phyloP scores from a whole-genome alignment of 2,888 invertebrate species.

The Zonitis immaculata region DNA sequence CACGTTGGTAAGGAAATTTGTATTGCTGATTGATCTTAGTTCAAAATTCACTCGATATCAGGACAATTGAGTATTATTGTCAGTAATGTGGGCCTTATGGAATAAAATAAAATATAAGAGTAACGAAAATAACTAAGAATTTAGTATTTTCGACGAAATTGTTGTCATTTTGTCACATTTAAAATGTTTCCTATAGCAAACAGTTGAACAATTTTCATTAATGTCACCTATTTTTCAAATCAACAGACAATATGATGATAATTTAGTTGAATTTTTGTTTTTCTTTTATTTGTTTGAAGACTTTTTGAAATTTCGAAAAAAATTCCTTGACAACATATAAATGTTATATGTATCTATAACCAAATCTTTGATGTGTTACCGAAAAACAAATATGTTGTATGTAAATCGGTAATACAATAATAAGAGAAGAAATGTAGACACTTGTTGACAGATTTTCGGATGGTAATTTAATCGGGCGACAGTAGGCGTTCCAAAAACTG shows the following conservation, averaged over 20 bases:
- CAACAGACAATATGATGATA: background rate
- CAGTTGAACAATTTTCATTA: background rate
- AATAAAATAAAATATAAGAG: too few species aligned
- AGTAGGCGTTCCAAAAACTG: constrained; percentile 16
- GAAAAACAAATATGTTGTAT: constrained; percentile 18
- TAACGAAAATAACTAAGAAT: background rate
- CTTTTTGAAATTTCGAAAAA: background rate
- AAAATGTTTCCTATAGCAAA: background rate
- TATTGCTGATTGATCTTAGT: too few species aligned
- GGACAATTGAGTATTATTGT: too few species aligned
- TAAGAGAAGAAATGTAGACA: constrained; percentile 3
- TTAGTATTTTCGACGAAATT: background rate
- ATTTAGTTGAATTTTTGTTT: background rate
- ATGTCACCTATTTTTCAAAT: constrained; percentile 1
- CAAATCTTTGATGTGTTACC: constrained; percentile 13
- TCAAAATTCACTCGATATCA: too few species aligned
- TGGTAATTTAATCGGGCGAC: constrained; percentile 15
- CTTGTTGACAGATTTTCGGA: constrained; percentile 20
- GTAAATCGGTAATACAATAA: background rate
- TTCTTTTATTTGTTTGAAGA: too few species aligned
- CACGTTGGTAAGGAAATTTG: too few species aligned
- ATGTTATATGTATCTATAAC: too few species aligned
- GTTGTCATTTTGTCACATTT: background rate
- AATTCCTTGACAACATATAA: constrained; percentile 4
- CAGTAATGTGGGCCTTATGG: too few species aligned